Base-by-base conservation (phyloP, 1,140 invertebrate genomes). In the Hycleus phaleratus region DNA sequence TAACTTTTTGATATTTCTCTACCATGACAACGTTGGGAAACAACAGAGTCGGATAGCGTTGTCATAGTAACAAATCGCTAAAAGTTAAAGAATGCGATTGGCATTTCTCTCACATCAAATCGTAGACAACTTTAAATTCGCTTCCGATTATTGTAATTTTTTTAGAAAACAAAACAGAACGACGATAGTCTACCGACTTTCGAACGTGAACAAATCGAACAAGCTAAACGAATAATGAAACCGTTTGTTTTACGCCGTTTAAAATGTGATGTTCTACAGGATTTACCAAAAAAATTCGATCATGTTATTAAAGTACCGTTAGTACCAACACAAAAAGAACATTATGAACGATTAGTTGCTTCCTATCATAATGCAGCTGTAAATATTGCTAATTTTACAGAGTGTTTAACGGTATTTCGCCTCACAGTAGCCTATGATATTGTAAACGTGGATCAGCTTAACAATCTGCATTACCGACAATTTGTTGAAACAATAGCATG, bases 151-250 rank as follows among this genome's bases (percentile, higher is more conserved):
- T n/a, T 48, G 1, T 48, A 49, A 38, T 11, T 40, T 6, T 42
- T 26, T n/a, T 53, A 68, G 63, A 68, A 67, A 63, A 52, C 61
- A 3, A 60, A 53, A 54, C 55, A 69, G 53, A 55, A 50, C 3
- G 64, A 68, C n/a, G 78, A 82, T 9, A 81, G 83, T 38, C 73
- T 82, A 25, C 84, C 86, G n/a, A 73, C 82, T 10, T 96, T 93
- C 75, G 93, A 95, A 71, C 82, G 85, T 66, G 87, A 92, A 55
- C 88, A 94, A 74, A 88, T 97, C 12, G 85, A 85, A 49, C 91
- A 96, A 69, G 95, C 95, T 0, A 97, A 97, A 70, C 77, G 86
- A 56, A 97, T 98, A 59, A 95, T 98, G 89, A 90, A 90, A 69
- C 95, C 95, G 0, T 98, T 98, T 75, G 85, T 98, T 6, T 76